phyloP scores from a whole-genome alignment of 2,888 invertebrate genomes.

The Lucinisca nassula region DNA sequence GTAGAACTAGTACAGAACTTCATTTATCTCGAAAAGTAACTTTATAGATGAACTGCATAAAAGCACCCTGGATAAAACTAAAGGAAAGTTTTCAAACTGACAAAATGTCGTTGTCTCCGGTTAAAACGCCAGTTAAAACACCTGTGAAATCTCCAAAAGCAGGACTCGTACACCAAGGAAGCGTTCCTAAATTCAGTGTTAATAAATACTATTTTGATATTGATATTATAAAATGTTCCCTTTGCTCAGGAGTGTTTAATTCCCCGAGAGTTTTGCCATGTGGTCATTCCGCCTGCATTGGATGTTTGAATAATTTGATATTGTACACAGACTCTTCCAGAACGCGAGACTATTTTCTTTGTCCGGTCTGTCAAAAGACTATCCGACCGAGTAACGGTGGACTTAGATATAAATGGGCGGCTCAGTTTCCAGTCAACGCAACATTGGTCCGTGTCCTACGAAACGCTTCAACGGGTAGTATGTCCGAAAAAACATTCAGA shows the following conservation, averaged over 20 bases:
- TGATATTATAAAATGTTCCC: constrained; percentile 65
- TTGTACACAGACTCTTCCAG: constrained; percentile 55
- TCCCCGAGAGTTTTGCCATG: constrained; percentile 64
- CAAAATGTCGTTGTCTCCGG: not conserved
- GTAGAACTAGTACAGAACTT: no score
- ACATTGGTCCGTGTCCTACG: constrained; percentile 47
- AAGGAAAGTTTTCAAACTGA: not conserved
- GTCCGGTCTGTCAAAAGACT: constrained; percentile 54
- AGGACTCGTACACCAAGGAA: not conserved
- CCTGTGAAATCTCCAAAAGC: not conserved
- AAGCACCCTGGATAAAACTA: not conserved
- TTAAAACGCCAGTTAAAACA: not conserved
- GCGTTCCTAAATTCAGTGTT: constrained; percentile 42
- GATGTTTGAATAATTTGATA: constrained; percentile 58
- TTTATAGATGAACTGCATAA: not conserved
- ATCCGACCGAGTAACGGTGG: constrained; percentile 33
- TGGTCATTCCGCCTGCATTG: constrained; percentile 63
- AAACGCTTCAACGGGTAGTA: constrained; percentile 51
- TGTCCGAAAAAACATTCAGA: constrained; percentile 39
- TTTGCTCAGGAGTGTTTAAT: constrained; percentile 63
- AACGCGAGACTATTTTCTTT: constrained; percentile 54
- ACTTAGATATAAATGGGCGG: constrained; percentile 58
- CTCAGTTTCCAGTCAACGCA: constrained; percentile 60
- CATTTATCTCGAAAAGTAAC: not conserved
- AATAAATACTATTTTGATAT: constrained; percentile 58